phyloP scores from a whole-genome alignment of 2,888 invertebrate genomes.

The Cataglyphis altisquamis region DNA sequence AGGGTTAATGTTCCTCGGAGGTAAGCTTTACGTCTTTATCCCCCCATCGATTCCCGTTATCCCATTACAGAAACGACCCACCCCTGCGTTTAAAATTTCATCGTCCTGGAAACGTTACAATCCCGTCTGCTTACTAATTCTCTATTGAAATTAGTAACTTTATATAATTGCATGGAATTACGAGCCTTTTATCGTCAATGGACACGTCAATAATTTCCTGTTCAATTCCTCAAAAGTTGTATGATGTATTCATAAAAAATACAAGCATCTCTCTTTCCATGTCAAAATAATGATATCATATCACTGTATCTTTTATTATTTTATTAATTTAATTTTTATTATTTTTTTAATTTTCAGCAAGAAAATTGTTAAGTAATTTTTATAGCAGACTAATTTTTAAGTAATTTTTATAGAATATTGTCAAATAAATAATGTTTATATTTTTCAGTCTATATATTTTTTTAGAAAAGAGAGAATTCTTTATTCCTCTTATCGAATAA shows the following conservation, averaged over 20 bases:
- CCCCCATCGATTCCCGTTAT: slow-evolving; percentile 56
- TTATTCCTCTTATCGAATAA: not conserved
- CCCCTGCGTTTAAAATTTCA: slow-evolving; percentile 54
- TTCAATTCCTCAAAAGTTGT: slow-evolving; percentile 2
- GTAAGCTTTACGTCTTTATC: slow-evolving; percentile 47
- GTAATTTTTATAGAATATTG: not conserved
- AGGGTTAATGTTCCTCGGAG: slow-evolving; percentile 49
- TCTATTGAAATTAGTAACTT: slow-evolving; percentile 40
- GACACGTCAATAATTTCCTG: not conserved
- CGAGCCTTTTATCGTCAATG: slow-evolving; percentile 31
- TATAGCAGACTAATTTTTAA: not conserved
- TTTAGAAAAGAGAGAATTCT: not conserved
- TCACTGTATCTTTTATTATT: not conserved
- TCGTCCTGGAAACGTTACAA: slow-evolving; percentile 43
- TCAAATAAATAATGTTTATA: not conserved
- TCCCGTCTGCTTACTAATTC: slow-evolving; percentile 10
- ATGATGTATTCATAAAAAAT: not conserved
- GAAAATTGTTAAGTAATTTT: not conserved
- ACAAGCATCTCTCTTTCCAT: not conserved
- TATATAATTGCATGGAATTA: slow-evolving; percentile 49
- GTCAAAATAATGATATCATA: not conserved
- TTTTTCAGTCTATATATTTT: not conserved
- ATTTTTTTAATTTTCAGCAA: not conserved
- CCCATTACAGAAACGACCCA: slow-evolving; percentile 45
- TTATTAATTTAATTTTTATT: not conserved